A percentile compares a stretch with the other conserved stretches of the same genome.
Conservation (phyloP, 1,140 invertebrate genomes). For the Drosophila teissieri region DNA sequence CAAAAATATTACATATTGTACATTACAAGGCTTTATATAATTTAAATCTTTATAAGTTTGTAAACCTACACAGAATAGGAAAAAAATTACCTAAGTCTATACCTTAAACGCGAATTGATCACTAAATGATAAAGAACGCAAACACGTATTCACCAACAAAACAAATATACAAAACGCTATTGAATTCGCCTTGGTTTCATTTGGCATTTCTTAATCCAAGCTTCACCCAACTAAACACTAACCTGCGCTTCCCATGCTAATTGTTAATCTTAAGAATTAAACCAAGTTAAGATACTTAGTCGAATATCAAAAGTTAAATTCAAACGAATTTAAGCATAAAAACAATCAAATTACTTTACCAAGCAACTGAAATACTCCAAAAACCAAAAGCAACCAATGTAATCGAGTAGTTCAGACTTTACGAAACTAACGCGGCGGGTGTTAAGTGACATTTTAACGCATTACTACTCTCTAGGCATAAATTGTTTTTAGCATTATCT, state of each 20-base stretch:
- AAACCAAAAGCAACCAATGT: constrained; percentile 42
- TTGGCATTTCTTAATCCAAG: constrained; percentile 34
- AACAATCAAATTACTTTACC: constrained; percentile 81
- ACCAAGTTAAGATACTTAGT: constrained; percentile 50
- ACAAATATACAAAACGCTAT: constrained; percentile 49
- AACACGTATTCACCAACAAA: constrained; percentile 30
- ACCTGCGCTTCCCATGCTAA: constrained; percentile 61
- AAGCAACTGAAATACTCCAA: constrained; percentile 64
- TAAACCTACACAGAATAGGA: constrained; percentile 32
- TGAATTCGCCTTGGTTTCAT: constrained; percentile 37
- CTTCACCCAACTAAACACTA: constrained; percentile 39
- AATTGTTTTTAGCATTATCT: constrained; percentile 53
- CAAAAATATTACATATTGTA: constrained; percentile 61
- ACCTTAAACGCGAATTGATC: constrained; percentile 19
- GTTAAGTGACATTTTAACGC: constrained; percentile 51
- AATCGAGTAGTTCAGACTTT: constrained; percentile 36
- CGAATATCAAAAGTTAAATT: constrained; percentile 79
- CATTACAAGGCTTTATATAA: constrained; percentile 61
- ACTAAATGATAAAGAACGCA: constrained; percentile 22
- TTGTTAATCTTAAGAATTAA: constrained; percentile 42
- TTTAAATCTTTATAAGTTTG: constrained; percentile 59
- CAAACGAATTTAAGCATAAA: constrained; percentile 80
- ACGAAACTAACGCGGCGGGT: constrained; percentile 20
- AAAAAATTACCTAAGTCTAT: constrained; percentile 15
- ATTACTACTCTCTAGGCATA: constrained; percentile 35